Base-by-base conservation (phyloP, 2,888 invertebrate genomes). In the Drosophila koepferae region DNA sequence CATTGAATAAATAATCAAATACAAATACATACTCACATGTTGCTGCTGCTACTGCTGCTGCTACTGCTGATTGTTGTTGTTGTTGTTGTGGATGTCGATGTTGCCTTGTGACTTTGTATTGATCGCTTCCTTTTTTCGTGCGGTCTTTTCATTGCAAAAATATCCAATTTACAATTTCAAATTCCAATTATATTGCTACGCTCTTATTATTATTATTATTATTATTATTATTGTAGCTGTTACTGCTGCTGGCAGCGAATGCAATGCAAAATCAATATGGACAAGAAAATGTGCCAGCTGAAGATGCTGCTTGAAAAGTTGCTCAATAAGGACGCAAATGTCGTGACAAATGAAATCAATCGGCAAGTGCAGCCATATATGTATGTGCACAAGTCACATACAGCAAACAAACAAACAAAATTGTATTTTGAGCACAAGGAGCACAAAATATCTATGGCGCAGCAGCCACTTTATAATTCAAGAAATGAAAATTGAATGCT, bases 111-210 rank as follows among this genome's bases (percentile, higher is more conserved):
- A 75, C 80, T 76, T 72, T 71, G 49, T 54, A 73, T 67, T 63
- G 63, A 68, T 74, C 74, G 64, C 68, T 75, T 62, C 66, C 66
- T 76, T 60, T 70, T 64, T 72, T 72, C 63, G 2, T 77, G 64
- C 10, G 65, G 49, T 56, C 56, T 76, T 72, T 65, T 75, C 64
- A 44, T 72, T 82, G 85, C 84, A 75, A 77, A 84, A 86, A 86
- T 86, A 86, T 82, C 78, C 84, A 86, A 86, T 87, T 81, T 86
- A 75, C 88, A 87, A 88, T 86, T 86, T 88, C 82, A 83, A 86
- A 86, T 86, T 86, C 86, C 86, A 86, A 86, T 88, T 86, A 86
- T 88, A 83, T 83, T 80, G 80, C 78, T 82, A 85, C 88, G 86
- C 81, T 85, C 73, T 82, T 87, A 80, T 78, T 84, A 74, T 83